Conservation (phyloP, 2,113 vertebrate species). For the Lagopus leucura region DNA sequence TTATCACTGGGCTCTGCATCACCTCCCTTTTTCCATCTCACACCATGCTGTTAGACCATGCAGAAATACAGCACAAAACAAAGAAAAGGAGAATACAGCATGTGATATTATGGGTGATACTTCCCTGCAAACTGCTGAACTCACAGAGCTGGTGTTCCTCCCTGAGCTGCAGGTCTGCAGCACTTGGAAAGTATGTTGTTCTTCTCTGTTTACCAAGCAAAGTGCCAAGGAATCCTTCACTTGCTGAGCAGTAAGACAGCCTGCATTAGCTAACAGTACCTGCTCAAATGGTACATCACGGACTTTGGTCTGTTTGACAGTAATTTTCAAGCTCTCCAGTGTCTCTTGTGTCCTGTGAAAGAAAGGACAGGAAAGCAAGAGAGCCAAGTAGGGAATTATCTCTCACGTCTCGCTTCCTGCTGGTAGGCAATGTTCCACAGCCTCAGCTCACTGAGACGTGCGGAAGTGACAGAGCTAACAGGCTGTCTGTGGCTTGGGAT, state of each 20-base stretch:
- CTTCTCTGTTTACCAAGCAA: not conserved
- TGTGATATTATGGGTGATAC: not conserved
- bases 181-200: not conserved
- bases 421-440: not conserved
- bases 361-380: not conserved
- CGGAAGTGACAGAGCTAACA: not conserved
- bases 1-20: not conserved
- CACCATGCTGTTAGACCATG: fast-evolving
- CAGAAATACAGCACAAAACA: not conserved
- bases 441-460: not conserved
- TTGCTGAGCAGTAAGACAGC: fast-evolving
- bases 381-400: not conserved
- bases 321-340: not conserved
- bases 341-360: not conserved
- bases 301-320: not conserved
- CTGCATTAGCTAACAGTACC: not conserved
- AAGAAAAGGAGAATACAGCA: not conserved
- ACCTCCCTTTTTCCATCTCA: not conserved
- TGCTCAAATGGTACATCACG: not conserved
- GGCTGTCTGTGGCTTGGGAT: not conserved
- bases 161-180: not conserved
- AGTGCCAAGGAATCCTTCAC: not conserved
- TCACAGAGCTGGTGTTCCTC: not conserved
- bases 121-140: not conserved
- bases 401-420: not conserved